Evolutionary conservation across 2,888 invertebrate species (phyloP).

Genomic region (Cephus pulcher): DNA sequence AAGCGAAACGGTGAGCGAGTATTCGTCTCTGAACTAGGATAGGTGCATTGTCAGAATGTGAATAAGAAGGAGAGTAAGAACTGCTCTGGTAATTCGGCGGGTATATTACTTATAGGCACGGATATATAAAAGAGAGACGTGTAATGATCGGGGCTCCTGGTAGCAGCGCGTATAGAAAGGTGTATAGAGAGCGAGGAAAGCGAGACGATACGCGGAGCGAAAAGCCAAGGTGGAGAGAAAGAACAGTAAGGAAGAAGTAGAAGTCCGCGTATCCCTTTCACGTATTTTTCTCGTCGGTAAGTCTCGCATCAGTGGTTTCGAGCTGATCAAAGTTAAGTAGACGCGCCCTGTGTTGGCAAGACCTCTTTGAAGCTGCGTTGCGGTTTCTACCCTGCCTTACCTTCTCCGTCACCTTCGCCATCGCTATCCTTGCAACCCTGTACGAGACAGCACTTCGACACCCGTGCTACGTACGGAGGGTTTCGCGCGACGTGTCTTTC

Average conservation of each 20-base stretch:
- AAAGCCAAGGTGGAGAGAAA: neutral
- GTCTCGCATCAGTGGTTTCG: conserved; percentile 60
- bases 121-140: neutral
- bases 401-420: conserved; percentile 25
- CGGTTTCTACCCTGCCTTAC: conserved; percentile 58
- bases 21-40: too few species aligned
- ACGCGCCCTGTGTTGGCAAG: conserved; percentile 47
- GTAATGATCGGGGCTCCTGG: neutral
- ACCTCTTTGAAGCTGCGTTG: conserved; percentile 58
- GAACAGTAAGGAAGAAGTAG: neutral
- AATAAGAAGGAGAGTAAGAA: neutral
- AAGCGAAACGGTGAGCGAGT: neutral
- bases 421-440: conserved; percentile 25
- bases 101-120: neutral
- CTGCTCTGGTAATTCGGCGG: neutral
- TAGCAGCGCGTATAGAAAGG: neutral
- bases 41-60: too few species aligned
- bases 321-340: conserved; percentile 66
- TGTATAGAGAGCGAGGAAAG: neutral
- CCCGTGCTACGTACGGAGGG: neutral
- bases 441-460: neutral
- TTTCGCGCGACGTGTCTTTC: neutral
- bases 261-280: conserved; percentile 24
- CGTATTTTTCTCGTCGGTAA: conserved; percentile 19
- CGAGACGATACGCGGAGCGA: conserved; percentile 3